Conservation (phyloP, 2,888 invertebrate species). For the Nemurella pictetii region DNA sequence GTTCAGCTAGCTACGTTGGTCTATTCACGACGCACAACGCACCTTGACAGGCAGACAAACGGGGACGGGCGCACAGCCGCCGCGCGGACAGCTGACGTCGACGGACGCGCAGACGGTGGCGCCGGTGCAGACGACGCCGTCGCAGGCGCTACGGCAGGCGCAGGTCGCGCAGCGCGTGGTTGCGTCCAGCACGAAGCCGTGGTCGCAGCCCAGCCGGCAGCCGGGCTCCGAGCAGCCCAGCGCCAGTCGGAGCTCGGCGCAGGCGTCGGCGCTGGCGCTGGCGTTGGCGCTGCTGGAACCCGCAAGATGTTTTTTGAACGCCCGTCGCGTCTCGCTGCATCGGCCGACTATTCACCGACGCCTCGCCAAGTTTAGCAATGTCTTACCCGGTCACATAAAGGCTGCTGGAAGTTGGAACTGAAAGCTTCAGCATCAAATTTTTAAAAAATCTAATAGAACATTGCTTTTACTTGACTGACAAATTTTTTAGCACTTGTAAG, state of each 20-base stretch:
- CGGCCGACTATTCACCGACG: too few species aligned
- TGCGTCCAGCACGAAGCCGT: conserved; percentile 73
- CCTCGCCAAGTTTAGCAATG: too few species aligned
- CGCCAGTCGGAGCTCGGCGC: conserved; percentile 57
- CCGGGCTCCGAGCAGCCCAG: conserved; percentile 72
- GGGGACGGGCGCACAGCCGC: conserved; percentile 84
- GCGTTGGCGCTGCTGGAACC: conserved; percentile 40
- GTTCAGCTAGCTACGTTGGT: too few species aligned
- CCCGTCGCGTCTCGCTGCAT: too few species aligned
- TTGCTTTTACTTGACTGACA: too few species aligned
- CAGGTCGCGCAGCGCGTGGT: conserved; percentile 76
- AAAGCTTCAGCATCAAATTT: too few species aligned
- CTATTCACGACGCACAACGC: not conserved
- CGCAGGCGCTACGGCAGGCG: conserved; percentile 80
- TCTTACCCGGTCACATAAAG: too few species aligned
- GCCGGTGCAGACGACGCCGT: conserved; percentile 64
- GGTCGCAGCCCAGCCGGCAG: conserved; percentile 82
- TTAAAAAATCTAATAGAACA: too few species aligned
- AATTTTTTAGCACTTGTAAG: too few species aligned
- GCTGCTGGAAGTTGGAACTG: too few species aligned
- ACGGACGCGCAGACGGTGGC: conserved; percentile 78
- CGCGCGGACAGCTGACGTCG: conserved; percentile 81
- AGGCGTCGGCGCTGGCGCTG: conserved; percentile 44
- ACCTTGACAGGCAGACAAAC: conserved; percentile 50
- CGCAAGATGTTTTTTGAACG: too few species aligned